These are phyloP conservation scores for Drosophila monieri DNA, from an alignment of 2,888 invertebrate species.

Conservation along the genomic window DNA sequence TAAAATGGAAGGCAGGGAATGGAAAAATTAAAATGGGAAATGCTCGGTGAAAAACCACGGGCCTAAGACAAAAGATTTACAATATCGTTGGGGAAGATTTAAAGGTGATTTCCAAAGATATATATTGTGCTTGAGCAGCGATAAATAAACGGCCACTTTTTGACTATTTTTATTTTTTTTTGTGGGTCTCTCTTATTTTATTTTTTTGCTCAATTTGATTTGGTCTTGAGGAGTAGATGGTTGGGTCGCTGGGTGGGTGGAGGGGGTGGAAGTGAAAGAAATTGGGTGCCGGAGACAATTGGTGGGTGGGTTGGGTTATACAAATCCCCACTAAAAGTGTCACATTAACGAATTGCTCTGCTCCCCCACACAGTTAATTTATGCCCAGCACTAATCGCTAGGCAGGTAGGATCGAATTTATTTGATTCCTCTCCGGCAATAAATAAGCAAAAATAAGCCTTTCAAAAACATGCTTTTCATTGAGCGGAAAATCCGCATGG, in stretches of 20 bases:
- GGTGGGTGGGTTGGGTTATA: slow-evolving; percentile 3
- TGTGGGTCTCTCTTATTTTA: slow-evolving; percentile 24
- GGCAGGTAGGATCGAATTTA: slow-evolving; percentile 68
- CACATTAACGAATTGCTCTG: slow-evolving; percentile 80
- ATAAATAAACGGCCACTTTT: slow-evolving; percentile 76
- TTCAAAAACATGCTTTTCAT: slow-evolving; percentile 59
- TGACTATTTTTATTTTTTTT: slow-evolving; percentile 52
- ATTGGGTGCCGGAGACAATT: slow-evolving; percentile 17
- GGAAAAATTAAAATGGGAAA: slow-evolving; percentile 40
- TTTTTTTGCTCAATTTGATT: slow-evolving; percentile 63
- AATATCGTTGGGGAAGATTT: slow-evolving; percentile 80
- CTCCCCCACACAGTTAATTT: slow-evolving; percentile 63
- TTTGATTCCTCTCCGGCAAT: slow-evolving; percentile 53
- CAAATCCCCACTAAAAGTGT: slow-evolving; percentile 71
- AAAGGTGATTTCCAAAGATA: slow-evolving; percentile 79
- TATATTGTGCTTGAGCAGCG: slow-evolving; percentile 79
- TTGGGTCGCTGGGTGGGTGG: slow-evolving; percentile 7
- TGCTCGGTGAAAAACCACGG: slow-evolving; percentile 52
- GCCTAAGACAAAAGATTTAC: slow-evolving; percentile 79
- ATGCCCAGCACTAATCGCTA: slow-evolving; percentile 60
- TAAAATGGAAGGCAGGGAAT: slow-evolving; percentile 10
- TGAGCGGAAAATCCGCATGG: slow-evolving; percentile 53
- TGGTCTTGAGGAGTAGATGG: slow-evolving; percentile 7
- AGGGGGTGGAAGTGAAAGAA: background rate
- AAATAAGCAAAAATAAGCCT: slow-evolving; percentile 63